Conservation (phyloP, 1,140 invertebrate genomes). For the Cryptotermes secundus region DNA sequence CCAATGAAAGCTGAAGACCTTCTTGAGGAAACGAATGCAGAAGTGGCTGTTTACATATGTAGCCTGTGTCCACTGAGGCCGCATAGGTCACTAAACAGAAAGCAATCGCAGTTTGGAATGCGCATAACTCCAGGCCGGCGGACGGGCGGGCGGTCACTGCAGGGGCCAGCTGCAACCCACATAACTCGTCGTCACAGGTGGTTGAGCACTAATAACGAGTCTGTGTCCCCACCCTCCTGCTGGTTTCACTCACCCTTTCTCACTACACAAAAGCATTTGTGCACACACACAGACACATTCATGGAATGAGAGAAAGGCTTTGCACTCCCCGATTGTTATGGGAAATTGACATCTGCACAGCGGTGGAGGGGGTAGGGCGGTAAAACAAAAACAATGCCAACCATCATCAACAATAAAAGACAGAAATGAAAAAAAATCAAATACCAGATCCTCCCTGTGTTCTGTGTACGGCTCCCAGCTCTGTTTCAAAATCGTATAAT, state of each 20-base stretch:
- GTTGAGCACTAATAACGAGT: constrained; percentile 19
- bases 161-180: constrained; percentile 15
- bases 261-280: constrained; percentile 12
- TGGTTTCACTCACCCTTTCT: not conserved
- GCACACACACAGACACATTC: not conserved
- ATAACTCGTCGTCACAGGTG: constrained; percentile 17
- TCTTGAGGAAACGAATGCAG: too few species aligned
- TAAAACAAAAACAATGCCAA: constrained; percentile 8
- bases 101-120: not conserved
- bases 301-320: not conserved
- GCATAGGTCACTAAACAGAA: not conserved
- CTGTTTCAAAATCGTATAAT: constrained; percentile 10
- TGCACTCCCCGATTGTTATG: not conserved
- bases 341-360: constrained; percentile 15
- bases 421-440: not conserved
- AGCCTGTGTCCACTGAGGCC: not conserved
- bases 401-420: constrained; percentile 9
- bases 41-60: too few species aligned
- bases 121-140: not conserved
- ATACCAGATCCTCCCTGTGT: not conserved
- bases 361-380: not conserved
- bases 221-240: not conserved
- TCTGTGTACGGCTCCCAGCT: not conserved
- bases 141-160: not conserved
- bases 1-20: too few species aligned